Evolutionary conservation across 2,113 vertebrate genomes (phyloP).

Genomic region (Lophotis ruficrista): DNA sequence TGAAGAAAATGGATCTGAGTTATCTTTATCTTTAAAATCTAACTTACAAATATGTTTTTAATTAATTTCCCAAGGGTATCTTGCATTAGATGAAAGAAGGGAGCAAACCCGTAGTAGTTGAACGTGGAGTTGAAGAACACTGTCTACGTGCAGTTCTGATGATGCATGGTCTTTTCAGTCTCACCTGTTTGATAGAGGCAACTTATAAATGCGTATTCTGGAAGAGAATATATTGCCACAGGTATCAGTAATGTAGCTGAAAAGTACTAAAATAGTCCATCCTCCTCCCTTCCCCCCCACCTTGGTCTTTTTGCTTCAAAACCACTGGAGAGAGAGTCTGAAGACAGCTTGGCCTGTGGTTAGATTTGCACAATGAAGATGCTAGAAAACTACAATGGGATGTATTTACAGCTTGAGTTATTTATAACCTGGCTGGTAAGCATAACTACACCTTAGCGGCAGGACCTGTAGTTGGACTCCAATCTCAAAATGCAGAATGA

Average conservation of each 20-base stretch:
- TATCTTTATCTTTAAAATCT: neutral
- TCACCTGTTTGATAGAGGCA: neutral
- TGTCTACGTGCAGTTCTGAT: neutral
- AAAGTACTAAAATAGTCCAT: neutral
- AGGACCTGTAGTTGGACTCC: neutral
- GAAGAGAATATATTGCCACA: neutral
- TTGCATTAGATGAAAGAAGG: neutral
- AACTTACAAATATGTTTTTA: neutral
- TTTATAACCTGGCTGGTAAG: neutral
- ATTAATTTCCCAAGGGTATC: neutral
- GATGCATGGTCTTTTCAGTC: neutral
- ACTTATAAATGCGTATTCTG: neutral
- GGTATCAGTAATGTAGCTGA: neutral
- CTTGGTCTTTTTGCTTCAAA: neutral
- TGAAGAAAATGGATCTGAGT: neutral
- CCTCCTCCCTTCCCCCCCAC: too few species aligned
- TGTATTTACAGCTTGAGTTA: neutral
- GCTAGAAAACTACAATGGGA: neutral
- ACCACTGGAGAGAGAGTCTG: neutral
- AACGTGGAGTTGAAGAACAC: neutral
- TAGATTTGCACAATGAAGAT: too few species aligned
- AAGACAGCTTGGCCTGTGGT: neutral
- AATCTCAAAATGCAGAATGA: neutral
- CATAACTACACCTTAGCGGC: neutral
- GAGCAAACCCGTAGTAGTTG: neutral